phyloP scores from a whole-genome alignment of 1,140 invertebrate genomes.

The Calycopis cecrops region DNA sequence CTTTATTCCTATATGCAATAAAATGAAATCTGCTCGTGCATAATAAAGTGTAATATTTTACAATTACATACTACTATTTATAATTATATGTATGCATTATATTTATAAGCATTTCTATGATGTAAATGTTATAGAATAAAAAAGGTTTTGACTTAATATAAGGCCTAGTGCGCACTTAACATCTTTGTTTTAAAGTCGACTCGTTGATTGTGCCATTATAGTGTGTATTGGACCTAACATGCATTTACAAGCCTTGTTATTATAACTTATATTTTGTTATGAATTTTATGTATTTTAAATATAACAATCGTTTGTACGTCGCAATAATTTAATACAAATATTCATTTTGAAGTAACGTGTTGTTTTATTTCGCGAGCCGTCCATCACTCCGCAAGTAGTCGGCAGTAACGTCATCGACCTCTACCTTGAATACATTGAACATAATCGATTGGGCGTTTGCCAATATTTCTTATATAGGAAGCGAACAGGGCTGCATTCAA shows the following conservation, averaged over 20 bases:
- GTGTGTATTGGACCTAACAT: background rate
- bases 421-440: slow-evolving; percentile 15
- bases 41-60: too few species aligned
- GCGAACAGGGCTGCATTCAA: slow-evolving; percentile 28
- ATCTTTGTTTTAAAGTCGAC: background rate
- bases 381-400: background rate
- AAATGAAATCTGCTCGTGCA: too few species aligned
- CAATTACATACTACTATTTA: too few species aligned
- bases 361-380: slow-evolving; percentile 22
- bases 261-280: slow-evolving; percentile 26
- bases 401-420: background rate
- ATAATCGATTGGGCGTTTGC: slow-evolving; percentile 31
- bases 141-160: background rate
- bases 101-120: too few species aligned
- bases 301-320: slow-evolving; percentile 32
- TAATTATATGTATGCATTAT: too few species aligned
- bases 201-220: slow-evolving; percentile 9
- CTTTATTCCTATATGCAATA: too few species aligned
- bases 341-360: slow-evolving; percentile 26
- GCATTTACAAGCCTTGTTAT: slow-evolving; percentile 7
- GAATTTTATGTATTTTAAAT: slow-evolving; percentile 34
- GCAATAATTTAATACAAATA: slow-evolving; percentile 41
- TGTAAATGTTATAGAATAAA: too few species aligned
- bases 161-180: slow-evolving; percentile 1
- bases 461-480: slow-evolving; percentile 30